A percentile compares a stretch with the other conserved stretches of the same genome.
Conservation (phyloP, 2,888 invertebrate genomes). For the Schizotus pectinicornis region DNA sequence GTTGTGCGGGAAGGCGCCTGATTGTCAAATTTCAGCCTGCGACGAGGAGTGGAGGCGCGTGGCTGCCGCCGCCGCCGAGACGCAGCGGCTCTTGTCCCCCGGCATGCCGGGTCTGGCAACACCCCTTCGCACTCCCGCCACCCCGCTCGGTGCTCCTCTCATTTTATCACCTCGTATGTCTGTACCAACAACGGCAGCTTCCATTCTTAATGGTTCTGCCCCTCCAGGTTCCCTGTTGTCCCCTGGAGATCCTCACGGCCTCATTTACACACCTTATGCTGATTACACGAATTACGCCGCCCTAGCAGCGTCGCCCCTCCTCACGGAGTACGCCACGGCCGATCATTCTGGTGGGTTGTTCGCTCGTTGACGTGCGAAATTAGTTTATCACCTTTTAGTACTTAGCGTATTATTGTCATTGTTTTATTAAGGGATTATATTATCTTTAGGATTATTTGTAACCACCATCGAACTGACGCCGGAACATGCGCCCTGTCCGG, state of each 20-base stretch:
- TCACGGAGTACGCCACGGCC: constrained; percentile 82
- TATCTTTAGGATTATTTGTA: constrained; percentile 9
- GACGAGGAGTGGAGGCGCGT: constrained; percentile 84
- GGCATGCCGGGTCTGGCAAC: constrained; percentile 68
- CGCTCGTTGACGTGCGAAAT: constrained; percentile 69
- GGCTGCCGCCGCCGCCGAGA: constrained; percentile 79
- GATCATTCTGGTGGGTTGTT: constrained; percentile 97
- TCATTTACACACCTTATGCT: constrained; percentile 88
- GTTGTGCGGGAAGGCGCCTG: not conserved
- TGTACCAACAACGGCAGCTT: constrained; percentile 77
- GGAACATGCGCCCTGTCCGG: constrained; percentile 5
- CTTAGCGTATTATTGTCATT: constrained; percentile 26
- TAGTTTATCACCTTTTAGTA: constrained; percentile 20
- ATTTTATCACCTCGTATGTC: constrained; percentile 91
- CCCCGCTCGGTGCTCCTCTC: constrained; percentile 89
- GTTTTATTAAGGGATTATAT: constrained; percentile 23
- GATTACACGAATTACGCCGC: constrained; percentile 93
- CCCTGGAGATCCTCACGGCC: constrained; percentile 76
- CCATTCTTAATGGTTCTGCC: constrained; percentile 69
- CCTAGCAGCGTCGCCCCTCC: constrained; percentile 78
- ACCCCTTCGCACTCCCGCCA: constrained; percentile 69
- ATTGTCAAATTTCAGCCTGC: constrained; percentile 64
- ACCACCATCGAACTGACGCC: constrained; percentile 13
- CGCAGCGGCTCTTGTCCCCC: constrained; percentile 74
- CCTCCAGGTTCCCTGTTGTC: constrained; percentile 71